Conservation (phyloP, 1,140 invertebrate genomes). For the Batillaria attramentaria region DNA sequence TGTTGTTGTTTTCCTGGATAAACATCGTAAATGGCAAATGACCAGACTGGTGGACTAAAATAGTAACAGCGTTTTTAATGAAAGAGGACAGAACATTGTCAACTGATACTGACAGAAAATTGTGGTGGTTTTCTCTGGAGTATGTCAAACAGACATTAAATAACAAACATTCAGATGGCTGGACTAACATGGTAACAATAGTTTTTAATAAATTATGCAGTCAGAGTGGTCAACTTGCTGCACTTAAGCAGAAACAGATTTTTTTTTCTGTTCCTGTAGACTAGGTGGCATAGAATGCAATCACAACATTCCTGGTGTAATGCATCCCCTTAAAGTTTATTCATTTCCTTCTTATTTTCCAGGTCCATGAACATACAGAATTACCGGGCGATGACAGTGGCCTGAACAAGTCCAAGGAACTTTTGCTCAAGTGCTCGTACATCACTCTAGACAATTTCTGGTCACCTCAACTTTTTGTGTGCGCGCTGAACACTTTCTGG, state of each 20-base stretch:
- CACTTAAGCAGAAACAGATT: background rate
- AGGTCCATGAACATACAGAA: slow-evolving; percentile 60
- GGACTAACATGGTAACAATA: background rate
- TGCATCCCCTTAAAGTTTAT: no score
- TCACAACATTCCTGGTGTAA: no score
- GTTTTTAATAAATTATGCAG: background rate
- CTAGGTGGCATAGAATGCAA: background rate
- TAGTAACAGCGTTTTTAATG: no score
- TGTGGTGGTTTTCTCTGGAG: no score
- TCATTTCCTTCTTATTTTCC: slow-evolving; percentile 43
- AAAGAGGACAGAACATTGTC: no score
- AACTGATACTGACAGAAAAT: no score
- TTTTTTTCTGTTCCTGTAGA: background rate
- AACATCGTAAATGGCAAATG: no score
- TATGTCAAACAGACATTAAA: no score
- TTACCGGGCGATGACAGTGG: slow-evolving; percentile 57
- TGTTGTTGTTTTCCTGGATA: no score
- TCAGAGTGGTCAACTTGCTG: background rate
- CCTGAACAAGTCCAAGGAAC: background rate
- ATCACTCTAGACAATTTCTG: background rate
- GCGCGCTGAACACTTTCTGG: background rate
- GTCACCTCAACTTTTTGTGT: background rate
- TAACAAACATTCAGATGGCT: background rate
- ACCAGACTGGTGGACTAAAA: no score
- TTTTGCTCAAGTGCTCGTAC: background rate